Evolutionary conservation across 1,140 invertebrate genomes (phyloP), one percentile per base, ranked within the genome.

Genomic region (Andrena cerasifolii): DNA sequence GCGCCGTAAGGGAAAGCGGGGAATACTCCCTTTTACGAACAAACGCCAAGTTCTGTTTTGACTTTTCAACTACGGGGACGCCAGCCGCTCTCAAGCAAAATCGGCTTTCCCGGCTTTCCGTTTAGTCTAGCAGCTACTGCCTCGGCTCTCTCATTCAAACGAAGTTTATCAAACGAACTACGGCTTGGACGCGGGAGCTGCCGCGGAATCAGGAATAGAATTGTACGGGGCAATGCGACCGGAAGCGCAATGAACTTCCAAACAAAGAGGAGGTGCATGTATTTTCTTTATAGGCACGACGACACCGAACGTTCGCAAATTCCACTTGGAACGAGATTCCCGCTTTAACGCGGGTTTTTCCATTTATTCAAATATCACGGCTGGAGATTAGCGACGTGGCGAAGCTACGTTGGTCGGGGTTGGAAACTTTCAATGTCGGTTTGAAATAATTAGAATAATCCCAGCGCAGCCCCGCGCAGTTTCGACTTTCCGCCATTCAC

Each of bases 121-220:
- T 74, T 74, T 62, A 31, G 58, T 54, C 24, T 24, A 18, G 21
- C n/a, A 43, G 59, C 26, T 45, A 18, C 33, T 10, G 12, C 14
- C 28, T 10, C 54, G 68, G 14, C 3, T 59, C 24, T 21, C 16
- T 18, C 56, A 51, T 61, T 31, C 4, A 43, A 49, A 65, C 16
- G 10, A 56, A 74, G 47, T 45, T 53, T 56, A 65, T 54, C 28
- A 43, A 61, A 65, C 59, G 36, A 36, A 21, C 33, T 21, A 14
- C 47, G 47, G 4, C 3, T 65, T 33, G 24, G 18, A 3, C 16
- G 18, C 12, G 12, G 12, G 28, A 36, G 58, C 47, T 28, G 33
- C 16, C 33, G 49, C 53, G 61, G 54, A 63, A 56, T 65, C 47
- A 43, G 28, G 65, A 74, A 65, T 53, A 65, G 72, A 54, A 73